A percentile compares a stretch with the other conserved stretches of the same genome.
These are phyloP conservation scores for Abscondita cerata DNA, from an alignment of 2,888 invertebrate genomes.

Conservation along the genomic window DNA sequence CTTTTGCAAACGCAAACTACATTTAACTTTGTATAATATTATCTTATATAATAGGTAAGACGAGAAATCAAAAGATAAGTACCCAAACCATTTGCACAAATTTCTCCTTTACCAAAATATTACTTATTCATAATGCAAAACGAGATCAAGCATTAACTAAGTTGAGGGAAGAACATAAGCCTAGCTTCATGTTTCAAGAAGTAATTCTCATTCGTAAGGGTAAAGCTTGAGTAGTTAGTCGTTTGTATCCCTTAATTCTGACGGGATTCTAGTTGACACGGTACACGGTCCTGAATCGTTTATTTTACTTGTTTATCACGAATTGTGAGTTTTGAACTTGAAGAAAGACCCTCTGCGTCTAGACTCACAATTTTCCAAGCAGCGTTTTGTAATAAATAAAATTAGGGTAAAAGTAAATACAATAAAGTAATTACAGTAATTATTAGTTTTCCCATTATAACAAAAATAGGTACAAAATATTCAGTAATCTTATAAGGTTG, in stretches of 20 bases:
- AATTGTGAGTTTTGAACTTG: slow-evolving; percentile 29
- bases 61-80: too few relatives aligned
- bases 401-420: too few relatives aligned
- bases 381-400: too few relatives aligned
- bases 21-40: too few relatives aligned
- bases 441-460: too few relatives aligned
- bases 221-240: slow-evolving; percentile 42
- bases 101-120: slow-evolving; percentile 50
- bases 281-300: slow-evolving; percentile 34
- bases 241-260: slow-evolving; percentile 47
- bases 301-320: slow-evolving; percentile 40
- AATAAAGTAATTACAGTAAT: too few relatives aligned
- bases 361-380: slow-evolving; percentile 15
- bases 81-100: slow-evolving; percentile 7
- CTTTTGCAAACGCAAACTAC: not conserved
- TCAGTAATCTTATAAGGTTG: too few relatives aligned
- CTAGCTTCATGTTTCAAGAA: slow-evolving; percentile 46
- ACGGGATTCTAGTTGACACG: slow-evolving; percentile 40
- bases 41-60: too few relatives aligned
- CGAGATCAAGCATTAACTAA: slow-evolving; percentile 51
- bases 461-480: too few relatives aligned
- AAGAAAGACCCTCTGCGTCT: slow-evolving; percentile 13
- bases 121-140: slow-evolving; percentile 54
- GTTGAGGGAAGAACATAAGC: slow-evolving; percentile 34
- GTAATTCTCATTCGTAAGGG: slow-evolving; percentile 45